These are phyloP conservation scores for Phaonia tiefii DNA, from an alignment of 2,888 invertebrate species.

Conservation along the genomic window DNA sequence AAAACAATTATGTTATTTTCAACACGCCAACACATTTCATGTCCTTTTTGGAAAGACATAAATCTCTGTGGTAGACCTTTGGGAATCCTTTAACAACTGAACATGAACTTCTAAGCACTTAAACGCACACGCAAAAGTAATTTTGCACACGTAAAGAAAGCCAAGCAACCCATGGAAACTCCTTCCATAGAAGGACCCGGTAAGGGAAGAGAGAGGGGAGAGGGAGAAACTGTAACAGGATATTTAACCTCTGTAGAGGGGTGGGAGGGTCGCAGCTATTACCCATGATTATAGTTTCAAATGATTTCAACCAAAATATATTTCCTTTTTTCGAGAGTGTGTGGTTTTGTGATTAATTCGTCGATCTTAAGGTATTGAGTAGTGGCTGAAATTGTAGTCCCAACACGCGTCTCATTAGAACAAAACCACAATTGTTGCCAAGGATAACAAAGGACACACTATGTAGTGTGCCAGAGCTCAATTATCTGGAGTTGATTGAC, in stretches of 20 bases:
- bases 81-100: conserved; percentile 52
- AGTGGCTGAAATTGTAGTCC: conserved; percentile 64
- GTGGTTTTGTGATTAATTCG: conserved; percentile 73
- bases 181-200: not conserved
- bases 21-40: conserved; percentile 37
- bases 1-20: conserved; percentile 63
- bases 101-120: conserved; percentile 17
- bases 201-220: too few species aligned
- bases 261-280: conserved; percentile 8
- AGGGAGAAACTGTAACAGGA: conserved; percentile 52
- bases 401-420: conserved; percentile 64
- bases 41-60: not conserved
- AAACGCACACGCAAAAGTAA: conserved; percentile 59
- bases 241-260: conserved; percentile 58
- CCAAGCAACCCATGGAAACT: not conserved
- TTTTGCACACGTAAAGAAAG: conserved; percentile 65
- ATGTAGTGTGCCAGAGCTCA: conserved; percentile 43
- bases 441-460: conserved; percentile 30
- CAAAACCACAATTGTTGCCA: conserved; percentile 46
- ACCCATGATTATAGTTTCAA: conserved; percentile 51
- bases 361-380: conserved; percentile 71
- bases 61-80: conserved; percentile 55
- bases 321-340: conserved; percentile 21
- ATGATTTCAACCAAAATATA: conserved; percentile 41
- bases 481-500: conserved; percentile 55